Evolutionary conservation across 1,140 invertebrate species (phyloP).

Genomic region (Eueides isabella): DNA sequence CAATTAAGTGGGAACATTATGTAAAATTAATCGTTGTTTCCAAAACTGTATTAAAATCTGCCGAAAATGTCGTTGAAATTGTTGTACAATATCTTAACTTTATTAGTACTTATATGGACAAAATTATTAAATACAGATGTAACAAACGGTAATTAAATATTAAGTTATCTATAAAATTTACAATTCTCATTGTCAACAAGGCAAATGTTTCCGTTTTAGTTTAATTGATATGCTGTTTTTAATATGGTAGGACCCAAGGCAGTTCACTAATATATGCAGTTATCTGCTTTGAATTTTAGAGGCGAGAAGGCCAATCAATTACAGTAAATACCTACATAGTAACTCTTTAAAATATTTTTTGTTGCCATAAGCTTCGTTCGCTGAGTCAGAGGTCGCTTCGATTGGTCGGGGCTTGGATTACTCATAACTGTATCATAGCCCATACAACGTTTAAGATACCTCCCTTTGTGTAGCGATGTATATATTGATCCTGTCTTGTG

Average conservation of each 20-base stretch:
- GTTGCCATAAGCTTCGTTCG: constrained; percentile 40
- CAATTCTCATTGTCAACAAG: background rate
- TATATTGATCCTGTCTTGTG: background rate
- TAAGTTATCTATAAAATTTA: background rate
- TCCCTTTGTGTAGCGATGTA: constrained; percentile 24
- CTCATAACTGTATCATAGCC: constrained; percentile 44
- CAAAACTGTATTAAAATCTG: background rate
- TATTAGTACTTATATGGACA: too few species aligned
- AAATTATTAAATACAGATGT: too few species aligned
- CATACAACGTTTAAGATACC: constrained; percentile 9
- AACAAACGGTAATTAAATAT: background rate
- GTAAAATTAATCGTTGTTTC: background rate
- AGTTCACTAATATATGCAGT: background rate
- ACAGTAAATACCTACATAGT: constrained; percentile 19
- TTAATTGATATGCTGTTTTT: constrained; percentile 11
- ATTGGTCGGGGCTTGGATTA: constrained; percentile 48
- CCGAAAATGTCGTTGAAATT: too few species aligned
- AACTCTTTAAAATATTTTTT: constrained; percentile 35
- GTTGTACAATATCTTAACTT: too few species aligned
- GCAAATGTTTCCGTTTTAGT: background rate
- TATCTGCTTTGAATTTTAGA: constrained; percentile 6
- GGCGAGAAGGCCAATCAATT: background rate
- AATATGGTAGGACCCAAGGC: background rate
- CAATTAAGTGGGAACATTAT: too few species aligned
- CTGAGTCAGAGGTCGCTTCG: constrained; percentile 49